A percentile compares a stretch with the other conserved stretches of the same genome.
Conservation (phyloP, 2,113 vertebrate genomes). For the Astur gentilis region DNA sequence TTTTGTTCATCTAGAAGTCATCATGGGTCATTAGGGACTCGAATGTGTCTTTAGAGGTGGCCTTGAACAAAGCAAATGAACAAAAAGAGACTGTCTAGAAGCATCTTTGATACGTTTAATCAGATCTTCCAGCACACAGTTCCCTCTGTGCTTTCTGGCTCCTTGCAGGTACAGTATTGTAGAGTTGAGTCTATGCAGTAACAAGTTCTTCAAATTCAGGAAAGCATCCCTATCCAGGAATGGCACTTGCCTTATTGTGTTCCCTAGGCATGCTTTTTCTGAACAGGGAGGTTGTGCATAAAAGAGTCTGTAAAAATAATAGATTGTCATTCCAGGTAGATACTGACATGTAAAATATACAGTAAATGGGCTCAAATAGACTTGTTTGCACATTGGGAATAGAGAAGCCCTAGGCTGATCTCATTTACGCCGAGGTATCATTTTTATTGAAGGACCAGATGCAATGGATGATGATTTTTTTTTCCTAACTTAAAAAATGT, state of each 20-base stretch:
- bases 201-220: background rate
- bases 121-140: background rate
- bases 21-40: background rate
- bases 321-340: background rate
- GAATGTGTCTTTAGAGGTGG: background rate
- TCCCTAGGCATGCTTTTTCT: background rate
- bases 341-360: background rate
- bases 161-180: background rate
- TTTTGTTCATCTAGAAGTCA: background rate
- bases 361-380: background rate
- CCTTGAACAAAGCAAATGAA: background rate
- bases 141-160: background rate
- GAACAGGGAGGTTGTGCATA: background rate
- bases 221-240: background rate
- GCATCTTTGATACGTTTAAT: background rate
- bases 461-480: background rate
- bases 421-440: background rate
- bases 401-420: background rate
- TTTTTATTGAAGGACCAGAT: background rate
- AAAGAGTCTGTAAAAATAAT: background rate
- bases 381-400: background rate
- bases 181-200: background rate
- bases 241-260: background rate
- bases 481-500: background rate
- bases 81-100: background rate